Base-by-base conservation (phyloP, 2,113 vertebrate genomes). In the Percina caprodes region DNA sequence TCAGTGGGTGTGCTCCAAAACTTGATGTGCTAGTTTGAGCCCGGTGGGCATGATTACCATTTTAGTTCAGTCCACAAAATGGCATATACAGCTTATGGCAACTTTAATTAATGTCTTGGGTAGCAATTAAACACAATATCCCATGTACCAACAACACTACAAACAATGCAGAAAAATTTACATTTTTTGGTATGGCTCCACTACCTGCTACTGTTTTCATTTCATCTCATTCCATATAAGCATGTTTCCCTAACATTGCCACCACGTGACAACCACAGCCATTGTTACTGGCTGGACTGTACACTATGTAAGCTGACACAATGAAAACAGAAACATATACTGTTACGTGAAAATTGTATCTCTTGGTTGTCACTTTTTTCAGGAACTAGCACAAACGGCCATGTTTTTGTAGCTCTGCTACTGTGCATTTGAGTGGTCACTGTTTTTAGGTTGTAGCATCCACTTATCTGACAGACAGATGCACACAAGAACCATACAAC, bases 101-200 rank as follows among this genome's bases (percentile, higher is more conserved):
- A 67, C 11, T 16, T 46, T 5, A 63, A 45, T 12, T 45, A 51
- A 46, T 56, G 58, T 21, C 26, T n/a, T 52, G 10, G 35, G 39
- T 65, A 21, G 26, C 19, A n/a, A 14, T 18, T 42, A 19, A 74
- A 80, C 45, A 26, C 33, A 48, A 71, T 12, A 52, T 18, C 5
- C 7, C 1, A 2, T 61, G 45, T 56, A 45, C 8, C 39, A 66
- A 55, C 30, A 67, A 56, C 65, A 75, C 65, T 66, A 56, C 65
- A 79, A 67, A 51, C 24, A 51, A 42, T 30, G 69, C 23, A 10
- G 21, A 14, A 33, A 5, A 63, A 70, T 74, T 24, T 26, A 54
- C 23, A 42, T 68, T 61, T 26, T 1, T 48, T 56, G 65, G 14
- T 18, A 24, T 46, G 16, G n/a, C 52, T n/a, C 24, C 49, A 19